Base-by-base conservation (phyloP, 1,140 invertebrate species). In the Drosophila yakuba region DNA sequence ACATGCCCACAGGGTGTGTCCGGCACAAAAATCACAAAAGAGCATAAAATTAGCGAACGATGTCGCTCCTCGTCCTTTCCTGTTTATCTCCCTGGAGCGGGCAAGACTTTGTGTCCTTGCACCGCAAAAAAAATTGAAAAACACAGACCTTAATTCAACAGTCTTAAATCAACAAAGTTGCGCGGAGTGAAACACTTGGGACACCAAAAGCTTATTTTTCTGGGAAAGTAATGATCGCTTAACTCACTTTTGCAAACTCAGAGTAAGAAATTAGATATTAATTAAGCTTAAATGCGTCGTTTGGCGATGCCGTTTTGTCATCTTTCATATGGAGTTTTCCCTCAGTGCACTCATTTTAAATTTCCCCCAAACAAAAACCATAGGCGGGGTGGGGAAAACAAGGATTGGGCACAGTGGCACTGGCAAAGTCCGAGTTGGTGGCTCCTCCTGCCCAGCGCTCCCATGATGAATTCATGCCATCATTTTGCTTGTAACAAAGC, bases 401-500 rank as follows among this genome's bases (percentile, higher is more conserved):
- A 10, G 64, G 25, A 69, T 38, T 15, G 66, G 63, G 64, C 36
- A 43, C 44, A 41, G n/a, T 52, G 45, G 32, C 20, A 8, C 52
- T 36, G 3, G 43, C 20, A 15, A 32, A 55, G 62, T 32, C 44
- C 41, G 55, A 32, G 61, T n/a, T 35, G 32, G 38, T 43, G 48
- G n/a, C 15, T 44, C 38, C 17, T 17, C 12, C 12, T 43, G 12
- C 66, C 63, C 52, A 52, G 62, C 83, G 59, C 71, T 72, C 56
- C 61, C 77, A 85, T 84, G 83, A 86, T 86, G 83, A 88, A 86
- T 86, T 86, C 83, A 76, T 86, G 83, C 79, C 83, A 86, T 86
- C 84, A 86, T 77, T 86, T 86, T 80, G 69, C 82, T 79, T 82
- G 79, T 86, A 74, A 76, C 76, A 73, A 83, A 86, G 88, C 83